Base-by-base conservation (phyloP, 2,113 vertebrate genomes). In the Lamprotornis superbus region DNA sequence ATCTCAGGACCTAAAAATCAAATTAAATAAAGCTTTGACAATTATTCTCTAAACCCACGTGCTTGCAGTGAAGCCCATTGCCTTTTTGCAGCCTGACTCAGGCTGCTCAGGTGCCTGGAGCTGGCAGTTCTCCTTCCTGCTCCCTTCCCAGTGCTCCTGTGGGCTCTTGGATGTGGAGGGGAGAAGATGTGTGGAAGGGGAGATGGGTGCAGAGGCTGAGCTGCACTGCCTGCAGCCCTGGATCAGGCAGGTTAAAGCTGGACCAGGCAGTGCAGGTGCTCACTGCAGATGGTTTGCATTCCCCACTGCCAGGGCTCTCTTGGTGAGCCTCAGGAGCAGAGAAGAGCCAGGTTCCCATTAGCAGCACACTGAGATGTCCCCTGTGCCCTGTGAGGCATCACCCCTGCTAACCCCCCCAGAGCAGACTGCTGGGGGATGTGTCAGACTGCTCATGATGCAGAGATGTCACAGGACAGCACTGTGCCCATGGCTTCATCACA, bases 81-180 rank as follows among this genome's bases (percentile, higher is more conserved):
- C 50, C 39, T 68, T 60, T 89, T 47, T 75, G 71, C 73, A 93
- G 73, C 76, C 90, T 92, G 88, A 74, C 67, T 89, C 83, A 80
- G 0, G 1, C 49, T 78, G 44, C 46, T 23, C 2, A 0, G 1
- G 46, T 3, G 31, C 67, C 82, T 15, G 20, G 53, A 74, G 88
- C 93, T 71, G 84, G 61, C 47, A 60, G 49, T 15, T 37, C 16
- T 55, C 81, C 61, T 73, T 82, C 71, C 87, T 77, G 40, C 70
- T 90, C 40, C 35, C 28, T 92, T 33, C 67, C 73, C 33, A 5
- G 56, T 1, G 39, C 8, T 1, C 28, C 7, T 0, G 10, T 9
- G 0, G 0, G 30, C 65, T 75, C 21, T 7, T 37, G 8, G 42
- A 11, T 7, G 3, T 1, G 5, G 49, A 67, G 46, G 4, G 2